A percentile compares a stretch with the other conserved stretches of the same genome.
These are phyloP conservation scores for Ephestia elutella DNA, from an alignment of 1,140 invertebrate species.

Conservation along the genomic window DNA sequence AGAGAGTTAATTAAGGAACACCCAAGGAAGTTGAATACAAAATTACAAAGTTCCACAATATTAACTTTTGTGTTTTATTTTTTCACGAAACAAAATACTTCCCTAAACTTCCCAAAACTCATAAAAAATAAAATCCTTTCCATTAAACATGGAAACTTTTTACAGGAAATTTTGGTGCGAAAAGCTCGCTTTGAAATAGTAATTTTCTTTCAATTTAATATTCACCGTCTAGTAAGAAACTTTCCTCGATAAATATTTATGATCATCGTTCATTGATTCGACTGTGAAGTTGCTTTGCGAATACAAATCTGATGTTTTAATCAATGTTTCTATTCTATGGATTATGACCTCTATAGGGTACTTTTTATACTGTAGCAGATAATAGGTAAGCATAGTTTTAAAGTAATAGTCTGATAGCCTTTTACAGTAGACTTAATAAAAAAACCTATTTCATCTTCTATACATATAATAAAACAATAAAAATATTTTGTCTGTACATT, in stretches of 20 bases:
- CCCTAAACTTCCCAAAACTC: background rate
- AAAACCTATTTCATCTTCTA: no score
- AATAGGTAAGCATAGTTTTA: no score
- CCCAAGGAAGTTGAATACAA: background rate
- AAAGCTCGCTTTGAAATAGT: background rate
- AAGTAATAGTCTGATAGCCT: no score
- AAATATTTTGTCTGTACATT: no score
- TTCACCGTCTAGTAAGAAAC: background rate
- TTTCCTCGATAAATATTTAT: conserved; percentile 2
- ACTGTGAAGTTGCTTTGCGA: background rate
- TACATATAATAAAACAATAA: no score
- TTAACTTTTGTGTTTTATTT: background rate
- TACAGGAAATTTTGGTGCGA: background rate
- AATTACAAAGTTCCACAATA: background rate
- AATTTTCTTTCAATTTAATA: background rate
- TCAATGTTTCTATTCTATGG: background rate
- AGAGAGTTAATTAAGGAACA: no score
- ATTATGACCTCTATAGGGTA: no score
- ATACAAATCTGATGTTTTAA: background rate
- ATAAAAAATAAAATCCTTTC: background rate
- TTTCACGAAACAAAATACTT: background rate
- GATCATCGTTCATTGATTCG: background rate
- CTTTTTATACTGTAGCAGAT: no score
- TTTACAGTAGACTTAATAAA: no score
- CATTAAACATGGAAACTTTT: background rate